Conservation (phyloP, 2,797 vertebrate genomes). For the Trematomus bernacchii region DNA sequence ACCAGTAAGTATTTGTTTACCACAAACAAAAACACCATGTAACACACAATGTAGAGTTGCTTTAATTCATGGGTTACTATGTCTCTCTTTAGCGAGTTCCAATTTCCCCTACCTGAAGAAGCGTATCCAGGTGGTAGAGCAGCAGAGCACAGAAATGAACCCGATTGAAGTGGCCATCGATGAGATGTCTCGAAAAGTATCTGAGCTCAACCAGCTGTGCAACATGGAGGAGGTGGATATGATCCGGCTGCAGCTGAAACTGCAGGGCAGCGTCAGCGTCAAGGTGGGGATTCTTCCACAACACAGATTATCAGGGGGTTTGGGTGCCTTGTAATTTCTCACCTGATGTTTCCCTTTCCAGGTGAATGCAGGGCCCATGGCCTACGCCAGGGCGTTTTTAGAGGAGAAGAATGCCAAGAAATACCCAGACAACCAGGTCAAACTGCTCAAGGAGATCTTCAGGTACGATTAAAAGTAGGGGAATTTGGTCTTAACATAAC, state of each 20-base stretch:
- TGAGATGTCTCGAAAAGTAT: slow-evolving; percentile 98
- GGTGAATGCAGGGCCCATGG: slow-evolving; percentile 99
- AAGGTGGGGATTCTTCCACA: slow-evolving; percentile 84
- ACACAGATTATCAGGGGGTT: background rate
- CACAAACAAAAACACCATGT: background rate
- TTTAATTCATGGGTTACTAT: slow-evolving; percentile 1
- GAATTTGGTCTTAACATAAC: background rate
- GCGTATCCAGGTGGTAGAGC: slow-evolving; percentile 95
- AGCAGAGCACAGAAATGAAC: slow-evolving; percentile 96
- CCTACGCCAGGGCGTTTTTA: slow-evolving; percentile 96
- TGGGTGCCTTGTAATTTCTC: slow-evolving; percentile 15
- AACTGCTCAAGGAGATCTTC: slow-evolving; percentile 97
- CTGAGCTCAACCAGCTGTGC: slow-evolving; percentile 97
- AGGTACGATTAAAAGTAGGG: slow-evolving; percentile 83
- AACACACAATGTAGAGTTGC: background rate
- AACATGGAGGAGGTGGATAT: slow-evolving; percentile 97
- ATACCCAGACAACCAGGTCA: slow-evolving; percentile 99
- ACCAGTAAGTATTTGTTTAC: slow-evolving; percentile 85
- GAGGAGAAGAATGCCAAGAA: slow-evolving; percentile 98
- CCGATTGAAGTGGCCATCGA: slow-evolving; percentile 98
- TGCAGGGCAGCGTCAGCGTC: slow-evolving; percentile 97
- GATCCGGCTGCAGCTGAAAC: slow-evolving; percentile 97
- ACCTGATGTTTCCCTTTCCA: slow-evolving; percentile 58
- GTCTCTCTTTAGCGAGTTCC: slow-evolving; percentile 88
- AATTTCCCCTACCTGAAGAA: slow-evolving; percentile 98